phyloP scores from a whole-genome alignment of 2,888 invertebrate species.

The Xylophagus ater region DNA sequence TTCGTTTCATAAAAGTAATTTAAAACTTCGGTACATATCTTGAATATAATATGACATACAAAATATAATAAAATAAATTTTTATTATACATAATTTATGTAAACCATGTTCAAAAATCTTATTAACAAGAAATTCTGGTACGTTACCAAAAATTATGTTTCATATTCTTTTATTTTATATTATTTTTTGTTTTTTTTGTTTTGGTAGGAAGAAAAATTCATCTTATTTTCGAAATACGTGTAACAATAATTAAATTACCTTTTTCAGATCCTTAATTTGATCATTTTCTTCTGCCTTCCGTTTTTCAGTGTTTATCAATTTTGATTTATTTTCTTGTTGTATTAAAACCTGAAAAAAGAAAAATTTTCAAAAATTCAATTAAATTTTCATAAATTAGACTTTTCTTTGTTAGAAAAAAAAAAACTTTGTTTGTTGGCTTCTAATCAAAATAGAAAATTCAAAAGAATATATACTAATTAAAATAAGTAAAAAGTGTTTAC shows the following conservation, averaged over 20 bases:
- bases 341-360: slow-evolving; percentile 38
- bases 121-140: no score
- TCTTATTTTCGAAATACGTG: no score
- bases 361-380: neutral
- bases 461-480: neutral
- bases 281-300: slow-evolving; percentile 74
- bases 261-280: slow-evolving; percentile 73
- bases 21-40: no score
- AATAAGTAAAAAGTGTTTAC: slow-evolving; percentile 1
- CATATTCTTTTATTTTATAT: no score
- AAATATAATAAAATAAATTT: no score
- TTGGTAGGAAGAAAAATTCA: slow-evolving; percentile 28
- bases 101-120: no score
- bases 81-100: no score
- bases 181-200: no score
- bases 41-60: no score
- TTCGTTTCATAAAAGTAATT: no score
- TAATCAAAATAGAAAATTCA: neutral
- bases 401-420: neutral
- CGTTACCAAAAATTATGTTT: no score
- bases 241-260: slow-evolving; percentile 46
- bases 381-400: neutral
- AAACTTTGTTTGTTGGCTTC: neutral
- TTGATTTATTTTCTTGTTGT: slow-evolving; percentile 50
- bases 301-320: slow-evolving; percentile 60